These are phyloP conservation scores for Erebia epiphron DNA, from an alignment of 2,888 invertebrate genomes.

Conservation along the genomic window DNA sequence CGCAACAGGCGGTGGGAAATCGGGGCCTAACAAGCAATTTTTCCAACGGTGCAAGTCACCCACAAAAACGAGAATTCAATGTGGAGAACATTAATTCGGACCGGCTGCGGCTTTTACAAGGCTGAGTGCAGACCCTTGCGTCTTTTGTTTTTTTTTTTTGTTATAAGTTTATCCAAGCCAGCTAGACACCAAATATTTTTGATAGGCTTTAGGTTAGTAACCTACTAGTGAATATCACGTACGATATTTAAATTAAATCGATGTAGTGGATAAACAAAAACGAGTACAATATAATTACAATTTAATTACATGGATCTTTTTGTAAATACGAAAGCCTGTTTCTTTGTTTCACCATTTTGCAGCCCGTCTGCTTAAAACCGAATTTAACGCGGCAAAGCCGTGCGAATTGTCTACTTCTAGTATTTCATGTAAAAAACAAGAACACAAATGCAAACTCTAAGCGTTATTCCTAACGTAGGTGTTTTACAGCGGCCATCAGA, in stretches of 20 bases:
- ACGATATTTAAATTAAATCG: too few species aligned
- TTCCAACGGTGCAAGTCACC: conserved; percentile 38
- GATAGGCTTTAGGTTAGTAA: too few species aligned
- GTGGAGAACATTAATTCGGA: conserved; percentile 37
- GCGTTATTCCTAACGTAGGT: conserved; percentile 23
- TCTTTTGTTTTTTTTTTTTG: conserved; percentile 23
- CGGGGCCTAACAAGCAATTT: conserved; percentile 33
- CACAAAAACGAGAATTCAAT: conserved; percentile 41
- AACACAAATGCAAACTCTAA: background rate
- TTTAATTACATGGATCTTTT: too few species aligned
- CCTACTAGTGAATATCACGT: too few species aligned
- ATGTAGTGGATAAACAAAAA: too few species aligned
- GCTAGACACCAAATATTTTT: background rate
- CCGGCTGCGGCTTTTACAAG: conserved; percentile 32
- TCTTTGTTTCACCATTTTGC: too few species aligned
- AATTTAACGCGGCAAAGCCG: too few species aligned
- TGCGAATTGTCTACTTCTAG: background rate
- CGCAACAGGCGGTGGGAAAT: conserved; percentile 25
- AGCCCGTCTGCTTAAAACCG: too few species aligned
- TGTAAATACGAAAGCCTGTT: too few species aligned
- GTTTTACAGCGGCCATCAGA: conserved; percentile 54
- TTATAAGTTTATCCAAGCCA: background rate
- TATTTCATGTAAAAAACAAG: background rate
- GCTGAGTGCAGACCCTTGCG: conserved; percentile 21
- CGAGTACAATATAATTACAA: too few species aligned